Percentiles rank a stretch among this genome's conserved stretches.
Evolutionary conservation across 2,888 invertebrate genomes (phyloP).

Genomic region (Cheilosia impressa): DNA sequence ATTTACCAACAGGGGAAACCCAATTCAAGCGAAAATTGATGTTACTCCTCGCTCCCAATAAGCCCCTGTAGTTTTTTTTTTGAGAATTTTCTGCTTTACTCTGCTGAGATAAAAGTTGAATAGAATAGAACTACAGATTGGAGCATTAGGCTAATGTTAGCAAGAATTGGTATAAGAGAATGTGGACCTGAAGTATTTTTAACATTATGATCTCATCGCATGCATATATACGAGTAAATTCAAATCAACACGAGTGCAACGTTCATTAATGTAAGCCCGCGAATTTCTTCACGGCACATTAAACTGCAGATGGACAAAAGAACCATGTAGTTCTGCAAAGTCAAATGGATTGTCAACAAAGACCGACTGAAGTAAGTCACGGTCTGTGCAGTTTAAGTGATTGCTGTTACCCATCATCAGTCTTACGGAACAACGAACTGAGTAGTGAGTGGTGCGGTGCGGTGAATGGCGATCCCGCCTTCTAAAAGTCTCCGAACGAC

Average conservation of each 20-base stretch:
- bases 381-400: slow-evolving; percentile 68
- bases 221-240: slow-evolving; percentile 11
- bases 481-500: neutral
- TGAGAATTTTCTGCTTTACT: too few relatives aligned
- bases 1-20: too few relatives aligned
- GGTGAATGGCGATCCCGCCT: slow-evolving; percentile 1
- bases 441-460: neutral
- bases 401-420: slow-evolving; percentile 68
- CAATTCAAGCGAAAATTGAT: too few relatives aligned
- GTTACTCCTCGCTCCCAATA: too few relatives aligned
- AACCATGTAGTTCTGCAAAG: slow-evolving; percentile 48
- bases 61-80: too few relatives aligned
- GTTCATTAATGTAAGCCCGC: neutral
- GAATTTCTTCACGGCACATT: slow-evolving; percentile 57
- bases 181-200: too few relatives aligned
- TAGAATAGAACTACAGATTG: too few relatives aligned
- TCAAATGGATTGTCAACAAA: slow-evolving; percentile 72
- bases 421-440: slow-evolving; percentile 25
- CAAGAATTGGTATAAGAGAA: too few relatives aligned
- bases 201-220: neutral
- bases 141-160: too few relatives aligned
- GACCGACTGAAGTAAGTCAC: slow-evolving; percentile 54
- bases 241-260: slow-evolving; percentile 45
- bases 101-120: too few relatives aligned
- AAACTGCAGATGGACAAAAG: slow-evolving; percentile 65